phyloP scores from a whole-genome alignment of 1,140 invertebrate genomes.

The Hyles euphorbiae region DNA sequence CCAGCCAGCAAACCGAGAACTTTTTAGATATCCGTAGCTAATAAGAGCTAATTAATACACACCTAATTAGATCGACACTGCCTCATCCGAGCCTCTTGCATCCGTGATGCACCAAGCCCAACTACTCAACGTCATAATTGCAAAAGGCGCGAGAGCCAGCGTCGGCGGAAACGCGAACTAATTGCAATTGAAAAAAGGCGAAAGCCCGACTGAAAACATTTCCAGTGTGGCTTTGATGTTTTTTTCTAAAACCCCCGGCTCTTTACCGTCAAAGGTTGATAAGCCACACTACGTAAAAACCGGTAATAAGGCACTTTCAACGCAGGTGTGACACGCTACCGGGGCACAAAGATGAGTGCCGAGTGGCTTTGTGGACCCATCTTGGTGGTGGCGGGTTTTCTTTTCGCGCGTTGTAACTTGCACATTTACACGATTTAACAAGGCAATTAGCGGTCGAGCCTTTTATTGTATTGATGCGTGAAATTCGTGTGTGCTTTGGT shows the following conservation, averaged over 20 bases:
- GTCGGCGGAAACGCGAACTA: slow-evolving; percentile 62
- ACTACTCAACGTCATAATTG: slow-evolving; percentile 64
- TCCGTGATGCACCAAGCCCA: slow-evolving; percentile 6
- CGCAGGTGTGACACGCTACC: slow-evolving; percentile 57
- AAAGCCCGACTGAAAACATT: slow-evolving; percentile 70
- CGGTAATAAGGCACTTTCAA: slow-evolving; percentile 69
- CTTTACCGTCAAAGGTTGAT: slow-evolving; percentile 59
- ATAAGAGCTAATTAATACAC: too few relatives aligned
- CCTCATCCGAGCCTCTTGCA: neutral
- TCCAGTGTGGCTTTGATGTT: slow-evolving; percentile 64
- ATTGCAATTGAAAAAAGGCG: slow-evolving; percentile 74
- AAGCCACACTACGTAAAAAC: slow-evolving; percentile 62
- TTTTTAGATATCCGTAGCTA: too few relatives aligned
- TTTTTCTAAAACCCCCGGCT: slow-evolving; percentile 49
- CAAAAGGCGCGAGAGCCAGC: slow-evolving; percentile 63
- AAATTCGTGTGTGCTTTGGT: too few relatives aligned
- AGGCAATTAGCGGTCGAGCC: slow-evolving; percentile 7
- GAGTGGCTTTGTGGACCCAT: slow-evolving; percentile 37
- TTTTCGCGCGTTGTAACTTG: slow-evolving; percentile 31
- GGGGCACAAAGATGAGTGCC: slow-evolving; percentile 46
- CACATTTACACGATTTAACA: neutral
- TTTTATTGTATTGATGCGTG: slow-evolving; percentile 11
- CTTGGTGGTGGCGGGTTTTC: slow-evolving; percentile 37
- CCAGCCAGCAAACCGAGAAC: too few relatives aligned
- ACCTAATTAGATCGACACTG: neutral